Evolutionary conservation across 1,140 invertebrate species (phyloP).

Genomic region (Platyura marginata): DNA sequence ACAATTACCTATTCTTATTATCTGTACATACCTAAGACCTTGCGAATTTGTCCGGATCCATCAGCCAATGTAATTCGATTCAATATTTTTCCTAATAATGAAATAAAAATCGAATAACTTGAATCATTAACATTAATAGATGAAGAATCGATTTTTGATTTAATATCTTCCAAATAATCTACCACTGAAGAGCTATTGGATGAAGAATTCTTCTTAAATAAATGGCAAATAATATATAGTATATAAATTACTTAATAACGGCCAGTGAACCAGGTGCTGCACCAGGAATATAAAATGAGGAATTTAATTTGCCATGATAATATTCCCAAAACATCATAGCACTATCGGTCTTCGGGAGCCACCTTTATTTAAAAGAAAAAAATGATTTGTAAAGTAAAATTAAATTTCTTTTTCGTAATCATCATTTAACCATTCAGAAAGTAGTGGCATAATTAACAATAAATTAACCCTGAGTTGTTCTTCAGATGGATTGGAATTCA

Average conservation of each 20-base stretch:
- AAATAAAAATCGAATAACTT: conserved; percentile 1
- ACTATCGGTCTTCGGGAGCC: conserved; percentile 11
- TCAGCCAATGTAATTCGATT: too few species aligned
- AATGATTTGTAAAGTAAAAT: background rate
- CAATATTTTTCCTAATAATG: conserved; percentile 2
- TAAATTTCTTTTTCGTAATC: too few species aligned
- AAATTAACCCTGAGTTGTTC: conserved; percentile 16
- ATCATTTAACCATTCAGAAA: conserved; percentile 11
- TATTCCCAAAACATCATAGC: conserved; percentile 19
- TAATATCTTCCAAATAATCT: background rate
- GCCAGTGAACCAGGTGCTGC: conserved; percentile 10
- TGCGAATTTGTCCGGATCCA: too few species aligned
- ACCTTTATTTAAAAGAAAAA: conserved; percentile 4
- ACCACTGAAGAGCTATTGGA: too few species aligned
- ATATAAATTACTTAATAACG: conserved; percentile 9
- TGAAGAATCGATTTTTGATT: too few species aligned
- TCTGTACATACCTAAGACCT: too few species aligned
- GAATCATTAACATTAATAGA: background rate
- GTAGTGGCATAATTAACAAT: conserved; percentile 11
- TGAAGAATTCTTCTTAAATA: too few species aligned
- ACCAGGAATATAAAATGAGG: conserved; percentile 10
- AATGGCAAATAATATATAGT: background rate
- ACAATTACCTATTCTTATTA: too few species aligned
- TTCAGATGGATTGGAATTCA: conserved; percentile 14
- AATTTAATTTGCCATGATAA: conserved; percentile 19